Evolutionary conservation across 2,797 vertebrate species (phyloP), one percentile per base, ranked within the genome.

Genomic region (Chaetodon trifasciatus): DNA sequence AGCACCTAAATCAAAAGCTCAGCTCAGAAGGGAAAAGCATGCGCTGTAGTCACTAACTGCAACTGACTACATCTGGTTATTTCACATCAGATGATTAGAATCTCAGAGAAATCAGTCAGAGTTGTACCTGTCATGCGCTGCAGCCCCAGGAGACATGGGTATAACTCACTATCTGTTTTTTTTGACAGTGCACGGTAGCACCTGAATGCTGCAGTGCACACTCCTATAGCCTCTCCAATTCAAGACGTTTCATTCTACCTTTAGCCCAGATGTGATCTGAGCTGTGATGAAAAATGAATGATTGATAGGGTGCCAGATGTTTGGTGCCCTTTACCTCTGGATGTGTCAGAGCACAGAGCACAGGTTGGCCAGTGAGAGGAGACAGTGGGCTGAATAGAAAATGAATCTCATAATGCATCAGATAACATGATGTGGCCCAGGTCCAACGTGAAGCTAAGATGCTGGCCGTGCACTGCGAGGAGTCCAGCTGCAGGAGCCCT

Each of bases 151-250:
- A 40, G 57, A 40, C 68, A 78, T 74, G 76, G 60, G 37, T 85
- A 17, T 49, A 81, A 74, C 68, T 80, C 79, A 65, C 63, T 24
- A 19, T 23, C 68, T 55, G 44, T 49, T 70, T 71, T 74, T 70
- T 70, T 50, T 78, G 57, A 78, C 74, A 66, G 65, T 56, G 76
- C 82, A 82, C 44, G 57, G 67, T 61, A 70, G 75, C 79, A 69
- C 71, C 78, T 75, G 69, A 74, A 67, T 91, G 74, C 87, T 90
- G 91, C 91, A 93, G 88, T 85, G 82, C 84, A 84, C 79, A 72
- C 78, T 78, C 70, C 67, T 74, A 47, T 21, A 78, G 75, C 83
- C 77, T 66, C 74, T 76, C 58, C 78, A 61, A 39, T 67, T 71
- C 74, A 68, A 71, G 67, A 80, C 69, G 58, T 76, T 50, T 49